Evolutionary conservation across 2,888 invertebrate species (phyloP).

Genomic region (Rutpela maculata): DNA sequence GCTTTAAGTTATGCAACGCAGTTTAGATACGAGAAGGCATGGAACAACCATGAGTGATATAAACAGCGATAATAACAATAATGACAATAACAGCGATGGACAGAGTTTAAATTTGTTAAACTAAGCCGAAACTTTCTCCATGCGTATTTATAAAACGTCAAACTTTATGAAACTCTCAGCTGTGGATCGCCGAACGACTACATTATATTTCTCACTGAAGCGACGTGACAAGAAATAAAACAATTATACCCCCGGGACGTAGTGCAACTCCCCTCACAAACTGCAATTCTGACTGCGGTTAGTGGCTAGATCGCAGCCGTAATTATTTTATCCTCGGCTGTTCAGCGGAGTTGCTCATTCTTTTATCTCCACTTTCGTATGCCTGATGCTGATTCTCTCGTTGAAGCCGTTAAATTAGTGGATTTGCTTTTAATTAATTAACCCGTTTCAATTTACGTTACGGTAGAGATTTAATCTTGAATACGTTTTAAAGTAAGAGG

Average conservation of each 20-base stretch:
- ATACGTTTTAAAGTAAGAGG: constrained; percentile 12
- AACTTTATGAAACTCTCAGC: no score
- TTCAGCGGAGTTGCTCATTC: constrained; percentile 11
- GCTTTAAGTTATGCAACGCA: no score
- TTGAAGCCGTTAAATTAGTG: constrained; percentile 17
- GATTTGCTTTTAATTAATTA: constrained; percentile 26
- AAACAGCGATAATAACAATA: no score
- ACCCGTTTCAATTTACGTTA: constrained; percentile 33
- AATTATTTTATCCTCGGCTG: constrained; percentile 13
- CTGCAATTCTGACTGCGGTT: constrained; percentile 9
- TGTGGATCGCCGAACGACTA: background rate
- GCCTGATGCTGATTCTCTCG: constrained; percentile 15
- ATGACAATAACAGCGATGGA: no score
- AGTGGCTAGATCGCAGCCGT: background rate
- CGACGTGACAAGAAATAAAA: background rate
- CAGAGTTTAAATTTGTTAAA: no score
- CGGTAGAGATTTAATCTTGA: constrained; percentile 26
- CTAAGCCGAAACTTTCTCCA: no score
- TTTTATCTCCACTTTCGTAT: constrained; percentile 10
- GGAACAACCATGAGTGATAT: no score
- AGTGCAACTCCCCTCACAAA: background rate
- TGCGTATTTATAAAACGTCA: no score
- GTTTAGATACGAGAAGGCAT: no score
- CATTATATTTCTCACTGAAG: background rate
- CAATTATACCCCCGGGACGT: background rate